A percentile compares a stretch with the other conserved stretches of the same genome.
These are phyloP conservation scores for Clarias laeviceps DNA, from an alignment of 2,797 vertebrate species.

Conservation along the genomic window DNA sequence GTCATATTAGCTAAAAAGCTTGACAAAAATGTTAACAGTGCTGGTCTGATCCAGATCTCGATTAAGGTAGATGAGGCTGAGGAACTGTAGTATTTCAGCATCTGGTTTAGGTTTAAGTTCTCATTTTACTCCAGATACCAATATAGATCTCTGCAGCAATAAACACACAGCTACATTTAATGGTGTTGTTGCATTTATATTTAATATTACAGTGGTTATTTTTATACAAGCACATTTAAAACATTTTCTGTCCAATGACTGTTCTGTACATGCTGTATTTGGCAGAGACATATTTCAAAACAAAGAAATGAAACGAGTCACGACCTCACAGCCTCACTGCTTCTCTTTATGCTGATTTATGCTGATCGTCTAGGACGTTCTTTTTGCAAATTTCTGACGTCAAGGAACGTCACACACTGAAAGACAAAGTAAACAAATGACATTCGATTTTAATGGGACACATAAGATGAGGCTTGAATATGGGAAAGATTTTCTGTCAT, in stretches of 20 bases:
- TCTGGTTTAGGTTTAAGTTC: not conserved
- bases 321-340: too few relatives aligned
- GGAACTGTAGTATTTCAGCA: not conserved
- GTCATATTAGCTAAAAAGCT: not conserved
- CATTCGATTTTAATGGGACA: not conserved
- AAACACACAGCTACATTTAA: not conserved
- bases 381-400: slow-evolving; percentile 29
- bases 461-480: not conserved
- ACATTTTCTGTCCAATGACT: not conserved
- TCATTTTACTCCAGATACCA: not conserved
- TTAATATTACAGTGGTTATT: not conserved
- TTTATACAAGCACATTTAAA: not conserved
- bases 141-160: not conserved
- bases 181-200: not conserved
- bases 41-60: not conserved
- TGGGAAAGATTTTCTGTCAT: not conserved
- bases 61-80: not conserved
- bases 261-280: not conserved
- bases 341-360: not conserved
- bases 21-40: not conserved
- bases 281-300: too few relatives aligned
- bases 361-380: not conserved
- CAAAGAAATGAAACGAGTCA: not conserved
- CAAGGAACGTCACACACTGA: not conserved
- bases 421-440: not conserved